Base-by-base conservation (phyloP, 2,797 vertebrate species). In the Aplochiton taeniatus region DNA sequence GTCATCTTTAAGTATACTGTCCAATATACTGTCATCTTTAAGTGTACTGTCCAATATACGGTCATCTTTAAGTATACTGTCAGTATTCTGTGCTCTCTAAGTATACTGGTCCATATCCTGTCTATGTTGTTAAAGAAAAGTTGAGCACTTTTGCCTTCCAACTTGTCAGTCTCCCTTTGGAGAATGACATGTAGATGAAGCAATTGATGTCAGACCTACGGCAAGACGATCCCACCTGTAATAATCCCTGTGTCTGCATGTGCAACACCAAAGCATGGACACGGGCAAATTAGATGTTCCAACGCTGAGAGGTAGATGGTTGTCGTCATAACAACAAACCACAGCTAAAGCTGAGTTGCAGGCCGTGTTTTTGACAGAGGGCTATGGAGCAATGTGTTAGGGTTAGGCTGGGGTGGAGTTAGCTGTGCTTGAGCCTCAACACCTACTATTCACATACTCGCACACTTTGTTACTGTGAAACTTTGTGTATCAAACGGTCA, bases 281-380 rank as follows among this genome's bases (percentile, higher is more conserved):
- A 62, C 56, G 61, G 48, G 70, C 66, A 45, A 80, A 88, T 88
- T 82, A 80, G 44, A 70, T 68, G 78, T 88, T 78, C 14, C 58
- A 79, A 81, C 85, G 87, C 31, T 1, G 13, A 66, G 66, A 75
- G 68, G 76, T 65, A 54, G 66, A 81, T 42, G 11, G 58, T 69
- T 74, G 70, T 74, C 79, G 84, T 78, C 83, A 86, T 79, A 88
- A 89, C 79, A 86, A 69, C 70, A 83, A 76, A 63, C 77, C 81
- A 65, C 85, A 83, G 70, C 68, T 70, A 62, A 78, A 69, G 71
- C 11, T 68, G 52, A 69, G 49, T 12, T 58, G 51, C 66, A 58
- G 50, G 45, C 11, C 7, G 19, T 74, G 80, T 72, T 72, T 70
- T 64, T 77, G 64, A 69, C 69, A n/a, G n/a, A n/a, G n/a, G n/a